Conservation (phyloP, 92 coral and sea anemone genomes). For the Parazoanthus swiftii region DNA sequence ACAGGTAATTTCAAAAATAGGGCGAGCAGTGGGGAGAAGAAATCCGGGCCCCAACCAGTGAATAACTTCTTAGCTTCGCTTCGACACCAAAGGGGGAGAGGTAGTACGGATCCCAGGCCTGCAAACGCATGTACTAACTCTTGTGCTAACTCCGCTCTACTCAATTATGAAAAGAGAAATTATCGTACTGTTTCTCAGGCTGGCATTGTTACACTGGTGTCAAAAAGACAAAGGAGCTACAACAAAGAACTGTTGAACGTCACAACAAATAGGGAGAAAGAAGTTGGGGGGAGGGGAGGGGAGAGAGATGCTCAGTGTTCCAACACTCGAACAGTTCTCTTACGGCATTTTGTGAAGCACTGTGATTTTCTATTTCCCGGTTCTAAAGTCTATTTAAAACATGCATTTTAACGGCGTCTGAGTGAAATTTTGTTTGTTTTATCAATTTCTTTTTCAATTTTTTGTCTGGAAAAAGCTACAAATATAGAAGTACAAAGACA, state of each 20-base stretch:
- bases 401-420: constrained; percentile 7
- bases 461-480: constrained; percentile 6
- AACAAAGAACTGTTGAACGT: too few species aligned
- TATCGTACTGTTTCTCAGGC: constrained; percentile 17
- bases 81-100: too few species aligned
- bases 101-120: too few species aligned
- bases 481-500: constrained; percentile 4
- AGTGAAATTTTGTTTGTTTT: neutral
- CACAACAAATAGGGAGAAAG: too few species aligned
- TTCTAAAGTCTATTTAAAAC: constrained; percentile 4
- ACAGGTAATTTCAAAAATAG: constrained; percentile 4
- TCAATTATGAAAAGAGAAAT: neutral
- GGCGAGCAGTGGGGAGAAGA: neutral
- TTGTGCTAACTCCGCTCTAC: too few species aligned
- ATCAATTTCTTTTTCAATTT: constrained; percentile 3
- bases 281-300: neutral
- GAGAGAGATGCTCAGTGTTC: constrained; percentile 8
- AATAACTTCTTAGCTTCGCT: too few species aligned
- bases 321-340: constrained; percentile 7
- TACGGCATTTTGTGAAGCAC: neutral
- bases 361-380: neutral
- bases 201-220: constrained; percentile 9
- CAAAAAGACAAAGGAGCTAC: neutral
- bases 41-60: too few species aligned
- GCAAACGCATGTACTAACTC: too few species aligned